Percentiles rank a stretch among this genome's conserved stretches.
These are phyloP conservation scores for Eptesicus fuscus DNA, from an alignment of 2,113 vertebrate species.

Conservation along the genomic window DNA sequence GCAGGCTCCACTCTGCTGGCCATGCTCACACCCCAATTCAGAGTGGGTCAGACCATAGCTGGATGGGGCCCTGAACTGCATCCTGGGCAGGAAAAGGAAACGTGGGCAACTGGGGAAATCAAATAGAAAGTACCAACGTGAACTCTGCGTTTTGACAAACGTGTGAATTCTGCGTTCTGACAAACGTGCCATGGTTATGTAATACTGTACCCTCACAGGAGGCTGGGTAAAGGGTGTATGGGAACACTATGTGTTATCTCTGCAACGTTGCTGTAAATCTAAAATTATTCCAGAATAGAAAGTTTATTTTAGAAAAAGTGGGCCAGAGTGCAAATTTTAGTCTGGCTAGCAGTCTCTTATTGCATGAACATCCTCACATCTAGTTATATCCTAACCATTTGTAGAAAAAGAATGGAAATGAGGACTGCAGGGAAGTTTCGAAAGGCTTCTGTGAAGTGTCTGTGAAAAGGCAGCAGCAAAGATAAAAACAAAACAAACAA, in stretches of 20 bases:
- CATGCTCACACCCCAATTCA: rapidly evolving
- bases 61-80: too few relatives aligned
- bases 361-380: conserved; percentile 14
- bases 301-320: conserved; percentile 40
- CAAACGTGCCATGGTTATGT: too few relatives aligned
- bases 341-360: conserved; percentile 15
- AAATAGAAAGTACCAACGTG: not conserved
- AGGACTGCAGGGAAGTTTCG: not conserved
- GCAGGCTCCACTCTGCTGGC: not conserved
- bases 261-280: conserved; percentile 1
- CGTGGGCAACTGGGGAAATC: not conserved
- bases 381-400: conserved; percentile 23
- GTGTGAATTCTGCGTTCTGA: not conserved
- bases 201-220: not conserved
- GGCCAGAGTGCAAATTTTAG: conserved; percentile 39
- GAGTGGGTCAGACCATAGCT: not conserved
- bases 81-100: too few relatives aligned
- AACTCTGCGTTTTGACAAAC: not conserved
- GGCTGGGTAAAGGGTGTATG: not conserved
- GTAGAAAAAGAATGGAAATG: conserved; percentile 17
- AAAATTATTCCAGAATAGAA: conserved; percentile 11
- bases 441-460: not conserved
- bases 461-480: not conserved
- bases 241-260: not conserved
- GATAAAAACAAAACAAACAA: not conserved